phyloP scores from a whole-genome alignment of 2,888 invertebrate genomes.

The Drosophila suboccidentalis region DNA sequence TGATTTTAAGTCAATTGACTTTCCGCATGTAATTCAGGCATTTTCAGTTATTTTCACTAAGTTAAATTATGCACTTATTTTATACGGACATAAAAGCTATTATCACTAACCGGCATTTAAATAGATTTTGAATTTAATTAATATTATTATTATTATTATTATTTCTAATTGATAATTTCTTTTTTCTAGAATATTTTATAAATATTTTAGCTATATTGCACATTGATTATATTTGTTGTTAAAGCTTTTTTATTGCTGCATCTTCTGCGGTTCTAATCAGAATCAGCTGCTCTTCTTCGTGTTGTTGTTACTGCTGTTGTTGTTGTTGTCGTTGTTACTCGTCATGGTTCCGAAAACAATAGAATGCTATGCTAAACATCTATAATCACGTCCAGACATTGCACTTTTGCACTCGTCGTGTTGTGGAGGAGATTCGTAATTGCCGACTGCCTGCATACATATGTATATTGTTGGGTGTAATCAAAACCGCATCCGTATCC shows the following conservation, averaged over 20 bases:
- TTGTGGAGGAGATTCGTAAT: conserved; percentile 36
- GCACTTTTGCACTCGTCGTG: conserved; percentile 68
- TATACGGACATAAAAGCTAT: conserved; percentile 20
- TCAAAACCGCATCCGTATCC: conserved; percentile 66
- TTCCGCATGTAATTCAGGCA: conserved; percentile 47
- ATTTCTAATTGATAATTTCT: conserved; percentile 31
- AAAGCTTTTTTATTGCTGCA: conserved; percentile 61
- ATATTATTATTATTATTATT: conserved; percentile 21
- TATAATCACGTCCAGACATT: conserved; percentile 71
- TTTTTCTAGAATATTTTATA: conserved; percentile 54
- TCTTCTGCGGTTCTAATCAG: conserved; percentile 47
- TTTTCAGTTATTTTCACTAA: conserved; percentile 32
- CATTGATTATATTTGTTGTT: conserved; percentile 61
- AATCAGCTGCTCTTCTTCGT: conserved; percentile 48
- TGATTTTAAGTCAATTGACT: conserved; percentile 33
- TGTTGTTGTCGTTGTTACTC: conserved; percentile 31
- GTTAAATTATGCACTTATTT: conserved; percentile 23
- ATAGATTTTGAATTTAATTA: conserved; percentile 21
- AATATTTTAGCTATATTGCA: conserved; percentile 72
- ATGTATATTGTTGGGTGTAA: conserved; percentile 26
- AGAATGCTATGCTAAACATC: conserved; percentile 52
- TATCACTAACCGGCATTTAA: conserved; percentile 61
- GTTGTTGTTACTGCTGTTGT: neutral
- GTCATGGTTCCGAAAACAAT: conserved; percentile 64
- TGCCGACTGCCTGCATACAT: conserved; percentile 35